A percentile compares a stretch with the other conserved stretches of the same genome.
These are phyloP conservation scores for Cryptoleucopteryx plumbea DNA, from an alignment of 2,113 vertebrate genomes.

Conservation along the genomic window DNA sequence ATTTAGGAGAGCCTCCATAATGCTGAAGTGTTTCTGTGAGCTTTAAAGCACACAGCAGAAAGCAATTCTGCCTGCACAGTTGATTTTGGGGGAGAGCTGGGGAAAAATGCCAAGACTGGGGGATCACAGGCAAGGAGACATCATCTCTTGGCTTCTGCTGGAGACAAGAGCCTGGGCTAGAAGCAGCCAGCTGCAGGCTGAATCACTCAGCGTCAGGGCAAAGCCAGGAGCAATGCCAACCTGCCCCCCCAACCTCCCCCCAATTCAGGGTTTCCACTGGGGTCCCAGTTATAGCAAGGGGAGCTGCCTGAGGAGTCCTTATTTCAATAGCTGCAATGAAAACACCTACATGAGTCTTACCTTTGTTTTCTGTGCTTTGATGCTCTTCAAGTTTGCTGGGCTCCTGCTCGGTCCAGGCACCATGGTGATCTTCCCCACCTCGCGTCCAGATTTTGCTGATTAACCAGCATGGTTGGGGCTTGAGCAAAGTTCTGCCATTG, in stretches of 20 bases:
- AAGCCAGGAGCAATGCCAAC: neutral
- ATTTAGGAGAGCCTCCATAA: neutral
- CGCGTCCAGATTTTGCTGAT: neutral
- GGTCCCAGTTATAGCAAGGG: neutral
- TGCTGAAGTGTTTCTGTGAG: neutral
- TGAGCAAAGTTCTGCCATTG: neutral
- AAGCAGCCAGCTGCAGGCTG: neutral
- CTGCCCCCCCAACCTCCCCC: neutral
- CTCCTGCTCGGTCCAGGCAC: neutral
- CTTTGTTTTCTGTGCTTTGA: neutral
- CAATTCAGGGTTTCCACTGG: neutral
- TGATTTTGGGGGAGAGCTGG: neutral
- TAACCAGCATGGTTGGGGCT: rapidly evolving
- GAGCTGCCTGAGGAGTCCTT: neutral
- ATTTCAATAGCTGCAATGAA: neutral
- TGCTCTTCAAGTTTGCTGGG: neutral
- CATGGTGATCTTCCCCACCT: neutral
- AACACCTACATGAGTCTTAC: neutral
- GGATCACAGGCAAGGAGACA: neutral
- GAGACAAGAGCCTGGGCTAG: neutral
- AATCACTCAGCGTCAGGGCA: neutral
- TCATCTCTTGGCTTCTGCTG: neutral
- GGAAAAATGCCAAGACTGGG: neutral
- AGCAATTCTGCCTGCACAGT: neutral
- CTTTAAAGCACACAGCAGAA: neutral